These are phyloP conservation scores for Ictidomys tridecemlineatus DNA, from an alignment of 2,113 vertebrate species.

Conservation along the genomic window DNA sequence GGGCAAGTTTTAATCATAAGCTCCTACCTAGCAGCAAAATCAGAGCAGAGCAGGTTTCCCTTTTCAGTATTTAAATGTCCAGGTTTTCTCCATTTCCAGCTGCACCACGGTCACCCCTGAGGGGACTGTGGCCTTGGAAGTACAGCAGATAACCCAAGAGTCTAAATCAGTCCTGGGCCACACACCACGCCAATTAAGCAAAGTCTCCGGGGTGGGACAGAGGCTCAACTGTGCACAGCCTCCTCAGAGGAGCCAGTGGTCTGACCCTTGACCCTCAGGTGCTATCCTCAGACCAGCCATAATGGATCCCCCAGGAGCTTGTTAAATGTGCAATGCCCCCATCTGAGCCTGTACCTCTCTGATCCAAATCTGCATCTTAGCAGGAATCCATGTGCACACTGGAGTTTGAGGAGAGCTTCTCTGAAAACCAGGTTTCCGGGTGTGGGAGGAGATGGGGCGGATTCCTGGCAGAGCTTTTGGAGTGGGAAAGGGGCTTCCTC, in stretches of 20 bases:
- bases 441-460: accelerated
- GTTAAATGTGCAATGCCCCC: neutral
- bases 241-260: neutral
- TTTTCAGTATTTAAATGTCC: accelerated
- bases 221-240: neutral
- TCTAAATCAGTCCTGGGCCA: neutral
- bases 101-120: too few relatives aligned
- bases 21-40: neutral
- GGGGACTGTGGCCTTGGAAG: too few relatives aligned
- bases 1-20: too few relatives aligned
- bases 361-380: neutral
- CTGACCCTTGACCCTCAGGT: neutral
- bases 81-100: neutral
- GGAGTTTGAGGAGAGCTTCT: neutral
- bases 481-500: neutral
- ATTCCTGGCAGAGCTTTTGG: neutral
- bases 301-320: neutral
- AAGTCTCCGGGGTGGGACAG: neutral
- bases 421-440: neutral
- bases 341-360: neutral
- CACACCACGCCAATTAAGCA: neutral
- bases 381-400: neutral
- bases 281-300: neutral
- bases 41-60: neutral
- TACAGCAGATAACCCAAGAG: neutral